Evolutionary conservation across 2,113 vertebrate species (phyloP).

Genomic region (Mellivora capensis): DNA sequence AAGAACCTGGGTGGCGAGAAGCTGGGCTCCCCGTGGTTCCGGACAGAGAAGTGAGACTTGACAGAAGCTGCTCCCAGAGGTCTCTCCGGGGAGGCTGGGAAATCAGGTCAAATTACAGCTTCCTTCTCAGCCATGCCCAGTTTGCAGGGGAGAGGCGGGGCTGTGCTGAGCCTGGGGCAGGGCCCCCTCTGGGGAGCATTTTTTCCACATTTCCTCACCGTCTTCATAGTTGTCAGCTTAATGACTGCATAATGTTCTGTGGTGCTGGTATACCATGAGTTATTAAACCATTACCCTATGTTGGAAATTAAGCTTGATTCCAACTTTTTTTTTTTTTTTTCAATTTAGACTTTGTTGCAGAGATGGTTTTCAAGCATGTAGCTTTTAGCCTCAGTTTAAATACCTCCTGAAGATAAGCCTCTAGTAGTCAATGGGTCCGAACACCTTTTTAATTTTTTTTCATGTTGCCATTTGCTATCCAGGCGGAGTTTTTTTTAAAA

Average conservation of each 20-base stretch:
- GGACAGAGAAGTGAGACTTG: background rate
- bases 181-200: background rate
- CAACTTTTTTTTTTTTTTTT: background rate
- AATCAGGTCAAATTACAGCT: slow-evolving; percentile 42
- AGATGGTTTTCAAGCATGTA: background rate
- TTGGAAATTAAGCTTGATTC: slow-evolving; percentile 22
- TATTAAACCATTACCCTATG: slow-evolving; percentile 38
- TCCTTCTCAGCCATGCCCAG: background rate
- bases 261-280: slow-evolving; percentile 42
- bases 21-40: background rate
- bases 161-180: background rate
- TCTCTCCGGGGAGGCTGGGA: background rate
- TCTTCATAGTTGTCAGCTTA: slow-evolving; percentile 27
- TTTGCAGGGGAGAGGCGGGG: background rate
- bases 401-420: background rate
- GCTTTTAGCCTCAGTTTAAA: slow-evolving; percentile 12
- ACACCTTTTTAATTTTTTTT: background rate
- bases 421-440: background rate
- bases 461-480: background rate
- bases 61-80: background rate
- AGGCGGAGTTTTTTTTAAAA: slow-evolving; percentile 18
- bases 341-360: slow-evolving; percentile 20
- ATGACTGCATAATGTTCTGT: slow-evolving; percentile 32
- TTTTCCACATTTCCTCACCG: background rate
- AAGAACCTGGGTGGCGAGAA: background rate